Percentiles rank a stretch among this genome's conserved stretches.
phyloP scores from a whole-genome alignment of 2,113 vertebrate species.

The Pagrus major region DNA sequence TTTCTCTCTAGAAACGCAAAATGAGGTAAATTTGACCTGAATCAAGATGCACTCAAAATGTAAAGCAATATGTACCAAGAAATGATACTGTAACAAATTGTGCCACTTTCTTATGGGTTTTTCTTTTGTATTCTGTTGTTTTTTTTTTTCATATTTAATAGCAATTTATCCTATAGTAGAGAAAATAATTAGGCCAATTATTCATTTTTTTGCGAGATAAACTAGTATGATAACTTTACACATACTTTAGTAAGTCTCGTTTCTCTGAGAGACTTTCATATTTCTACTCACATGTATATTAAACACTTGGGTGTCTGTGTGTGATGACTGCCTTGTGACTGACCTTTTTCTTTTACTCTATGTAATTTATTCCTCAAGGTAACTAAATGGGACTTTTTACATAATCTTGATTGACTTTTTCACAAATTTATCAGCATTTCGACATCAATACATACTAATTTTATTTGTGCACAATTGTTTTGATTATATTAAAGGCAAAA shows the following conservation, averaged over 20 bases:
- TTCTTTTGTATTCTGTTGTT: background rate
- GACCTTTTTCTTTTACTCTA: background rate
- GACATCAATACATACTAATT: background rate
- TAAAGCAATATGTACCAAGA: background rate
- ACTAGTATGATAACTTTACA: background rate
- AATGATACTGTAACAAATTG: background rate
- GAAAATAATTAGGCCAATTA: background rate
- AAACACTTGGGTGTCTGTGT: background rate
- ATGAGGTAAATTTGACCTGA: background rate
- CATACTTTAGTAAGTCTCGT: background rate
- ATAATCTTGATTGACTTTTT: background rate
- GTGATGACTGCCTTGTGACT: background rate
- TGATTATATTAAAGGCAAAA: background rate
- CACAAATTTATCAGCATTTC: background rate
- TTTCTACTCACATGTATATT: background rate
- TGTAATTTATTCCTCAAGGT: background rate
- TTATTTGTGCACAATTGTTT: background rate
- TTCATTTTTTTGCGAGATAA: background rate
- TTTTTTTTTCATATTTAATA: background rate
- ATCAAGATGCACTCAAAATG: background rate
- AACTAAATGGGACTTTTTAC: background rate
- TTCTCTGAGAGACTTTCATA: background rate
- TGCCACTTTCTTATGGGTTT: background rate
- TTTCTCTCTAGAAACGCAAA: background rate
- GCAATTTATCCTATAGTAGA: background rate